Percentiles rank a stretch among this genome's conserved stretches.
These are phyloP conservation scores for Antechinus stuartii DNA, from an alignment of 2,113 vertebrate genomes.

Conservation along the genomic window DNA sequence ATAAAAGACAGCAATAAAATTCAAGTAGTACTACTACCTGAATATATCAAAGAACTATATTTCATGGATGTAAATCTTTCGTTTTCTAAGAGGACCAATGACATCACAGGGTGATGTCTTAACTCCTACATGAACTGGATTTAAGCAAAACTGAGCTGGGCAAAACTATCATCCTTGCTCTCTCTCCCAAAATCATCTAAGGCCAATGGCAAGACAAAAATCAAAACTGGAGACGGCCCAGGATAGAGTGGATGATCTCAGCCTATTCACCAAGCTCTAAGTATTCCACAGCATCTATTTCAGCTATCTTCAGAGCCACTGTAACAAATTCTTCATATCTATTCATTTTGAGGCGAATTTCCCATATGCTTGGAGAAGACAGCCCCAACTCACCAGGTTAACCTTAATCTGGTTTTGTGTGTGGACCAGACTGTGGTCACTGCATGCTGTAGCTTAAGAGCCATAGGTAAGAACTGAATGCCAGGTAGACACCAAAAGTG, in stretches of 20 bases:
- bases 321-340: neutral
- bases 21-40: neutral
- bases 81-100: neutral
- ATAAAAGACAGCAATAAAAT: neutral
- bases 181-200: neutral
- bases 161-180: neutral
- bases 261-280: neutral
- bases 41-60: neutral
- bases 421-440: neutral
- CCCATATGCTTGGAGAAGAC: neutral
- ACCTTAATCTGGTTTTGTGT: neutral
- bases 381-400: neutral
- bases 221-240: neutral
- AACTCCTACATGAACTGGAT: neutral
- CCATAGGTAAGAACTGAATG: neutral
- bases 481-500: neutral
- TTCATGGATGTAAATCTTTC: neutral
- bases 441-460: neutral
- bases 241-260: neutral
- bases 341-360: neutral
- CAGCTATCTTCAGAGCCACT: neutral
- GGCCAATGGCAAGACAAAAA: neutral
- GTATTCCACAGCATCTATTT: neutral
- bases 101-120: neutral
- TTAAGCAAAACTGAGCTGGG: neutral